Evolutionary conservation across 2,113 vertebrate genomes (phyloP).

Genomic region (Calidris pugnax): DNA sequence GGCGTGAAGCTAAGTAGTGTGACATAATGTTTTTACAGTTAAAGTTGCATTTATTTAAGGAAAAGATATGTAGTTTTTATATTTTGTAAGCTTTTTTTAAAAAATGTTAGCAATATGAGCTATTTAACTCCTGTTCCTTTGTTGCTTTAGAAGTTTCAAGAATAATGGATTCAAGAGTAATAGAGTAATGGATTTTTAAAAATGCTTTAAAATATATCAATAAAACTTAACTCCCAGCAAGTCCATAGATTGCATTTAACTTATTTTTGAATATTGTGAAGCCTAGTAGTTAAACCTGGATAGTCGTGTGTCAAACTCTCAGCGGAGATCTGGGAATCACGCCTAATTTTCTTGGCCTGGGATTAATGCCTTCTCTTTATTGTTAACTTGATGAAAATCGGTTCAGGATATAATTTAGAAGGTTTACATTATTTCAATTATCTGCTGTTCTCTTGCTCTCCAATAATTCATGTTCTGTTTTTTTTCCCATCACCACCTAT

Average conservation of each 20-base stretch:
- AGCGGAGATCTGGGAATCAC: background rate
- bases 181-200: background rate
- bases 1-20: no score
- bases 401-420: background rate
- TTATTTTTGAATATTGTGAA: background rate
- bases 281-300: background rate
- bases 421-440: background rate
- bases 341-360: background rate
- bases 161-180: background rate
- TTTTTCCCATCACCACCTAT: background rate
- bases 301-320: background rate
- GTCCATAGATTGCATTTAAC: background rate
- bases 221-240: background rate
- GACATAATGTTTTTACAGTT: background rate
- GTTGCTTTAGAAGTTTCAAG: background rate
- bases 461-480: background rate
- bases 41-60: background rate
- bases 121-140: background rate
- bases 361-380: background rate
- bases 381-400: background rate
- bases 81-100: fast-evolving
- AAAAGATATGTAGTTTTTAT: fast-evolving
- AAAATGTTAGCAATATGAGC: background rate
- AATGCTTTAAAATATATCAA: background rate
- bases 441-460: background rate